Base-by-base conservation (phyloP, 2,888 invertebrate genomes). In the Leucozona laternaria region DNA sequence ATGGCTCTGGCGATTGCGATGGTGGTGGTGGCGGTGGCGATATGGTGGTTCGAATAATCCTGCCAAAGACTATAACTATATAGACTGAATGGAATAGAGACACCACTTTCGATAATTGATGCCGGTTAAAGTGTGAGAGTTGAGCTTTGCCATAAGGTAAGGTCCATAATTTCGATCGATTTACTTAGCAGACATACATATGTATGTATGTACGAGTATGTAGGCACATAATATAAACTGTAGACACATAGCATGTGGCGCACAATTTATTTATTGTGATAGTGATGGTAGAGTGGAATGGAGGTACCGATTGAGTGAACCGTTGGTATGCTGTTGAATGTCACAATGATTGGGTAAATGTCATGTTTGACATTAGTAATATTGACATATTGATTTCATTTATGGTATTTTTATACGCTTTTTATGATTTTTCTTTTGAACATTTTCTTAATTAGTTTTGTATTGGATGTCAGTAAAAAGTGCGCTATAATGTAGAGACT, bases 321-420 rank as follows among this genome's bases (percentile, higher is more conserved):
- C 40, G 62, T 50, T 75, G 86, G 86, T 79, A 86, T 86, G 86
- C 78, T 75, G 75, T 78, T 82, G 86, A 86, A 86, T 86, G 86
- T 79, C 82, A 86, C 86, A 81, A 79, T 82, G 73, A 75, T 71
- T 86, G 86, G 86, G 75, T 86, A 86, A 86, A 86, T 86, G 86
- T 86, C 86, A 86, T 86, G 82, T 86, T 82, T 82, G 86, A 82
- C 86, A 86, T 82, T 45, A 75, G 78, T 64, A 73, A 68, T 78
- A 68, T 82, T 86, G 86, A 86, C 81, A 50, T 82, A 86, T 82
- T 86, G 86, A 86, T 82, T 82, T 86, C 71, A 50, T 75, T 64
- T 86, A 82, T 71, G 78, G 82, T 71, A 72, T 81, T 73, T 86
- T 76, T 62, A 80, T 84, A 48, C 43, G 79, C 48, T 73, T 78